Evolutionary conservation across 1,140 invertebrate species (phyloP), one percentile per base, ranked within the genome.

Genomic region (Drosophila subpulchrella): DNA sequence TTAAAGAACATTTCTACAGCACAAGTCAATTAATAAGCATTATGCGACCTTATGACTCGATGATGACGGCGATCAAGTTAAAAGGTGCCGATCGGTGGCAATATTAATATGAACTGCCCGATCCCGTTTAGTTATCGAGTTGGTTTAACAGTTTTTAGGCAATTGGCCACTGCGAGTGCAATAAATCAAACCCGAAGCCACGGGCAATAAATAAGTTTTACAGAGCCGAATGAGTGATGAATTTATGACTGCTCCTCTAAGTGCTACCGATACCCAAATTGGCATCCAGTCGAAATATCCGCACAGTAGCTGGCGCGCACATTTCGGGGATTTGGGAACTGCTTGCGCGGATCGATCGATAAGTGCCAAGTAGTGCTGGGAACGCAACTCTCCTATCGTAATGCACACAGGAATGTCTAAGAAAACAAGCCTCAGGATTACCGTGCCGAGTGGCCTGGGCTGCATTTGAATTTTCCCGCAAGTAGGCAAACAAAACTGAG

Each of bases 371-470:
- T 78, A 48, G 41, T 62, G 44, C 63, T 77, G 46, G 62, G 32
- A 63, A 70, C 46, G 44, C 51, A 53, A 44, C 32, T 41, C 57
- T 62, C 51, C 78, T 86, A 88, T 88, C 82, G 61, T 78, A 86
- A 85, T 75, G 75, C 75, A 61, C 59, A 70, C 62, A 71, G 68
- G 74, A 65, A 56, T 85, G 78, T 82, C 75, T 83, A 77, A 72
- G 84, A 89, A 88, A 88, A 88, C 84, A 81, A 88, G 84, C 84
- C 68, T 41, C 82, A 88, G 84, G 84, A 89, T 88, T 88, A 88
- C 36, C 47, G 59, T 47, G 60, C 68, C 70, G 79, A 82, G 75
- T 86, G 83, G 70, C 71, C 58, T 82, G 71, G 60, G 70, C 75
- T 83, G 66, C 71, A 84, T 88, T 89, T 83, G 80, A 88, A 89